Evolutionary conservation across 2,888 invertebrate species (phyloP).

Genomic region (Peribatodes rhomboidaria): DNA sequence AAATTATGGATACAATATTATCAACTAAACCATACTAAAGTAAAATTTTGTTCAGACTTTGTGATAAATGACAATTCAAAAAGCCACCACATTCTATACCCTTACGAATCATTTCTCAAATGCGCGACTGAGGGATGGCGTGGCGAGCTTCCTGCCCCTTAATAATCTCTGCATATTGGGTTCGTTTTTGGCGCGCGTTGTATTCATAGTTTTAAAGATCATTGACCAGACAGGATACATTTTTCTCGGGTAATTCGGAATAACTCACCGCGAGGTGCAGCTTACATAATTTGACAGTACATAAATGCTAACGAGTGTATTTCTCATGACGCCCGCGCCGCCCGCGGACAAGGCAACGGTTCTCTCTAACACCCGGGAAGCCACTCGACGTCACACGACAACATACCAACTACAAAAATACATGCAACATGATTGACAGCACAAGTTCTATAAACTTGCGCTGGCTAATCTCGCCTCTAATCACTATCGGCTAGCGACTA

Average conservation of each 20-base stretch:
- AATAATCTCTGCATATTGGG: too few relatives aligned
- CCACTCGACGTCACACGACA: conserved; percentile 65
- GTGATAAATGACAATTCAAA: too few relatives aligned
- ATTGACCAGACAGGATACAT: background rate
- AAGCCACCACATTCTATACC: too few relatives aligned
- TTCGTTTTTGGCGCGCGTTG: too few relatives aligned
- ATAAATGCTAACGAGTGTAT: conserved; percentile 50
- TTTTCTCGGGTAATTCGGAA: background rate
- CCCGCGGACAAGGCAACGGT: conserved; percentile 69
- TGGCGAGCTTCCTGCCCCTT: too few relatives aligned
- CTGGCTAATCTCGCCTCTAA: conserved; percentile 12
- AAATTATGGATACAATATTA: too few relatives aligned
- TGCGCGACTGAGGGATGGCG: too few relatives aligned
- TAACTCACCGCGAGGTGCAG: background rate
- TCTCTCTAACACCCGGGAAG: conserved; percentile 63
- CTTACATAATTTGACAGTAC: background rate
- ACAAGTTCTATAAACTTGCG: background rate
- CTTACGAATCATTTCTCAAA: too few relatives aligned
- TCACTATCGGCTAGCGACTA: conserved; percentile 23
- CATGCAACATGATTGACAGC: conserved; percentile 42
- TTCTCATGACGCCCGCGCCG: conserved; percentile 52
- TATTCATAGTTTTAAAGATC: too few relatives aligned
- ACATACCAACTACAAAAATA: conserved; percentile 66
- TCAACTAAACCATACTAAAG: too few relatives aligned
- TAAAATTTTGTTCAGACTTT: too few relatives aligned